Percentiles rank a stretch among this genome's conserved stretches.
Evolutionary conservation across 2,113 vertebrate species (phyloP).

Genomic region (Atractosteus spatula): DNA sequence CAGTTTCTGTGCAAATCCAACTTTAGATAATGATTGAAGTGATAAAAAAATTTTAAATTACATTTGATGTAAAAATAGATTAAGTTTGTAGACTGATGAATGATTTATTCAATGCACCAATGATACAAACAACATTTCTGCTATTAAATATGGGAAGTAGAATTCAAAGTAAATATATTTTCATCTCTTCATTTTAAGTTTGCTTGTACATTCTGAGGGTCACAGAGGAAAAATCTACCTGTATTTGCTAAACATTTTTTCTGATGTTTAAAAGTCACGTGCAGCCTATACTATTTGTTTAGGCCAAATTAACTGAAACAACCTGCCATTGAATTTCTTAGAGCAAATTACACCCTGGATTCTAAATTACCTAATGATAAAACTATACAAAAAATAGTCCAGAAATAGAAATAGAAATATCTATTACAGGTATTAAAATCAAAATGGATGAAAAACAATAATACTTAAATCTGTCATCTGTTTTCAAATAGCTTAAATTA

Average conservation of each 20-base stretch:
- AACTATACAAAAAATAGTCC: conserved; percentile 47
- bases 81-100: no score
- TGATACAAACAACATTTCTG: no score
- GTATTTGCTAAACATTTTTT: neutral
- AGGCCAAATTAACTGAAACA: conserved; percentile 54
- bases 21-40: no score
- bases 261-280: neutral
- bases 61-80: no score
- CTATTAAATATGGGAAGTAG: no score
- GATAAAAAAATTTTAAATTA: no score
- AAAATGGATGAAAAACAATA: conserved; percentile 12
- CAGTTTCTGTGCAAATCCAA: no score
- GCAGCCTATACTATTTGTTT: conserved; percentile 54
- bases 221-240: neutral
- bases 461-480: no score
- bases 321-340: conserved; percentile 66
- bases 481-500: no score
- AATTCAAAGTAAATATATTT: no score
- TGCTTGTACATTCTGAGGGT: neutral
- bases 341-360: conserved; percentile 46
- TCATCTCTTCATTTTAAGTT: neutral
- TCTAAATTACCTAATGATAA: conserved; percentile 56
- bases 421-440: conserved; percentile 50
- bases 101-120: no score
- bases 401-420: conserved; percentile 35